A percentile compares a stretch with the other conserved stretches of the same genome.
Evolutionary conservation across 2,888 invertebrate species (phyloP).

Genomic region (Drosophila merina): DNA sequence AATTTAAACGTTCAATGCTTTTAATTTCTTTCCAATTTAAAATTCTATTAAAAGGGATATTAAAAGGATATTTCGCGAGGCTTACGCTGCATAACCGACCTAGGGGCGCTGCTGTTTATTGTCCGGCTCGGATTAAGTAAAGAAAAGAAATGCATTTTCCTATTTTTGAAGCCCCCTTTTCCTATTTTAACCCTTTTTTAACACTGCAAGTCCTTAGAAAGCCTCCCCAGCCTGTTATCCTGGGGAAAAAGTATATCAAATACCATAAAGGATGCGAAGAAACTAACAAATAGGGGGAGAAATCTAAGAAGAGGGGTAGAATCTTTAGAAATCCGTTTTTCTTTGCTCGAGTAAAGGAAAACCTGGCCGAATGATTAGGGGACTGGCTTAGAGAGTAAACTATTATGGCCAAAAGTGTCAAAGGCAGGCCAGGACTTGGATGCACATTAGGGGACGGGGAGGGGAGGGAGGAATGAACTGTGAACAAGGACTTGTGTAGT

Average conservation of each 20-base stretch:
- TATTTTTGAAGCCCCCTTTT: not conserved
- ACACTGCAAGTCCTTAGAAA: conserved; percentile 6
- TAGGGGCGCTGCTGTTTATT: too few relatives aligned
- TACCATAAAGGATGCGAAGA: conserved; percentile 24
- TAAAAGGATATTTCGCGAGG: too few relatives aligned
- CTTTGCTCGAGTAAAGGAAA: conserved; percentile 26
- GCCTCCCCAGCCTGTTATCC: not conserved
- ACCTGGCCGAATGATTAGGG: conserved; percentile 12
- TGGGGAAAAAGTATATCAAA: conserved; percentile 31
- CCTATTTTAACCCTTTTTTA: conserved; percentile 26
- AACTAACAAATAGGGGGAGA: conserved; percentile 18
- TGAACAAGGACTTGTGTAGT: conserved; percentile 71
- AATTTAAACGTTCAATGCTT: not conserved
- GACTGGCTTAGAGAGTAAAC: conserved; percentile 50
- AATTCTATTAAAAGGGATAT: not conserved
- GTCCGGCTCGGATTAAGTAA: too few relatives aligned
- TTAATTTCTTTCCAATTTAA: conserved; percentile 1
- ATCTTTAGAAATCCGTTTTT: conserved; percentile 45
- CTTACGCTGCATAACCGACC: too few relatives aligned
- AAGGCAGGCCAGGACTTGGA: conserved; percentile 49
- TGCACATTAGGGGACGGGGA: conserved; percentile 24
- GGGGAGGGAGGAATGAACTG: conserved; percentile 65
- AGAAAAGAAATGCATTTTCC: too few relatives aligned
- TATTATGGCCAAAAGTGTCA: conserved; percentile 72
- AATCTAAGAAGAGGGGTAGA: not conserved